Base-by-base conservation (phyloP, 2,888 invertebrate species). In the Adineta ricciae region DNA sequence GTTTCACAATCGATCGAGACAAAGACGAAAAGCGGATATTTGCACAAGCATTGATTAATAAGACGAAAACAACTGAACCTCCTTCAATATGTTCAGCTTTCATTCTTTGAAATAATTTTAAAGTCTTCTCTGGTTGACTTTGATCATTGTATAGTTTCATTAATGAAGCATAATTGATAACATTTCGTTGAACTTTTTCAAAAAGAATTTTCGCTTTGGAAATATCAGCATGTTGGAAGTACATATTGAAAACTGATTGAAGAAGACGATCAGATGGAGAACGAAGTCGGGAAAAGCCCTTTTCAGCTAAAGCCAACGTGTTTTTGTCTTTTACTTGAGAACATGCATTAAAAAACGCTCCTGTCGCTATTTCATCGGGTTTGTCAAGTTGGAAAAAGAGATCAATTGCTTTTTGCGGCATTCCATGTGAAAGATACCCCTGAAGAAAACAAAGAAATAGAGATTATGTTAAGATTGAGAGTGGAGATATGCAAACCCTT, bases 41-140 rank as follows among this genome's bases (percentile, higher is more conserved):
- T 38, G 78, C 38, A 7, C 36, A 78, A 38, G 78, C 78, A 78
- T 78, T 24, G 21, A 78, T 78, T 1, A 78, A 9, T 78, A 78
- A n/a, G 0, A 78, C 78, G 38, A 11, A 78, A 41, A 1, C 24
- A 78, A 78, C 24, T 38, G 38, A 38, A 78, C 24, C 16, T 38
- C 38, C 38, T 21, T 7, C 38, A 38, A 78, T 3, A 78, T 21
- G 38, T 41, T 78, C 78, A 24, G 38, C 0, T 41, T 78, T 78
- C 41, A 78, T 41, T 78, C n/a, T 78, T 78, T 78, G 78, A 41
- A 41, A 78, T 78, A 78, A 78, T 78, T 78, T n/a, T 32, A 78
- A 78, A 38, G 78, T 78, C 41, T 78, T 78, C 3, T 41, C 41
- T 8, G 78, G 78, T 41, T 78, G 78, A 78, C 41, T n/a, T 78